Evolutionary conservation across 2,797 vertebrate species (phyloP), one percentile per base, ranked within the genome.

Genomic region (Girardinus metallicus): DNA sequence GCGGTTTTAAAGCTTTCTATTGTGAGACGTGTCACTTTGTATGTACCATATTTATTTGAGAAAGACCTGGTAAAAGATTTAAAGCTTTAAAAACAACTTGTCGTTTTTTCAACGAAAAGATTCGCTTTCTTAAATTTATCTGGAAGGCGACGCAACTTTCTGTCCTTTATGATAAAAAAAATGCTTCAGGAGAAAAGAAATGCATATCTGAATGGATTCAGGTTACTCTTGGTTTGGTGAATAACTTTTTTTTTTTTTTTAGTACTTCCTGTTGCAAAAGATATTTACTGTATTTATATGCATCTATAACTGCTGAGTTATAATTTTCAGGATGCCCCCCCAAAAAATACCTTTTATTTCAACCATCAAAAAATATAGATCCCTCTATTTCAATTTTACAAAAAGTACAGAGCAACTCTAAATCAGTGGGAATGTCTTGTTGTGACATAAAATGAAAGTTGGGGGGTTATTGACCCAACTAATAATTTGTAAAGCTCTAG

Each of bases 11-110:
- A 77, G 77, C 77, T 83, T 83, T 75, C 68, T 77, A 83, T 85
- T 88, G 80, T 87, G 85, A 90, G 79, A 83, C 82, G 76, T 82
- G 79, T 85, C 49, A 51, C 86, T 80, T 80, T 76, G 86, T 82
- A 84, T 39, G 80, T 77, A 88, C 44, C 74, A 75, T 93, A 94
- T 94, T 93, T 94, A 93, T 93, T 93, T 90, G 75, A 88, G 77
- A 83, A 73, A 60, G 82, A 86, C 83, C 77, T 86, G 78, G 77
- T 75, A 76, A 79, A 84, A 81, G 74, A 79, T 82, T 82, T 66
- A 74, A 26, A 82, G 60, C 68, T 53, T 64, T 91, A 90, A 79
- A 78, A 62, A 84, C 77, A 49, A 74, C 46, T 74, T 39, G 12
- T 10, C 4, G 66, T 26, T 55, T 55, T 47, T 5, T 55, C 75